These are phyloP conservation scores for Sarcophaga subvicina DNA, from an alignment of 2,888 invertebrate genomes.

Conservation along the genomic window DNA sequence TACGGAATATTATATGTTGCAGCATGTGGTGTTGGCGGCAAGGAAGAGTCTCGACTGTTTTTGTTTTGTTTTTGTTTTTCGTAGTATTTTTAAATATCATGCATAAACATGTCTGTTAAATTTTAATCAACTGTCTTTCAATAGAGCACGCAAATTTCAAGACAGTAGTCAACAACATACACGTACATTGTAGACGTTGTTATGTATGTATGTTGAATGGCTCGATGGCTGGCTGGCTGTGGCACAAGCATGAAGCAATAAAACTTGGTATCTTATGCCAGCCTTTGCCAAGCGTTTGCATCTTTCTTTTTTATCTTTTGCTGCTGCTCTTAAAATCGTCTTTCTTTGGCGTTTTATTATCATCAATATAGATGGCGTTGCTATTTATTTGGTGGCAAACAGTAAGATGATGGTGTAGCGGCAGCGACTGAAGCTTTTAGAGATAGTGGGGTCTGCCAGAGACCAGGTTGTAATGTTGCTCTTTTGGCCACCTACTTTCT, in stretches of 20 bases:
- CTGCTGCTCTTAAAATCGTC: neutral
- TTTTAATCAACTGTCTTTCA: slow-evolving; percentile 65
- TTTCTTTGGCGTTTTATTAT: slow-evolving; percentile 6
- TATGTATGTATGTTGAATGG: no score
- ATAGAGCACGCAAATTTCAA: slow-evolving; percentile 68
- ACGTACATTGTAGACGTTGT: slow-evolving; percentile 18
- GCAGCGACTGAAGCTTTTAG: neutral
- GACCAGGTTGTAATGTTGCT: slow-evolving; percentile 46
- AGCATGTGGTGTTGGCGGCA: slow-evolving; percentile 41
- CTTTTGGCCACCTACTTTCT: slow-evolving; percentile 69
- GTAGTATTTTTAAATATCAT: slow-evolving; percentile 41
- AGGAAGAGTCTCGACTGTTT: slow-evolving; percentile 31
- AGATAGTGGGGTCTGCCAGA: neutral
- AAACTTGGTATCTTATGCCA: slow-evolving; percentile 5
- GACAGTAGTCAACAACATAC: slow-evolving; percentile 61
- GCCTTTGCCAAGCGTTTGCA: neutral
- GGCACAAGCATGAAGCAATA: neutral
- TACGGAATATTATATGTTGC: slow-evolving; percentile 2
- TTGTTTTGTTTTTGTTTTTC: no score
- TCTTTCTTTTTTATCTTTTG: slow-evolving; percentile 6
- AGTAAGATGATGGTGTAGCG: neutral
- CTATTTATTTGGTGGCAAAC: neutral
- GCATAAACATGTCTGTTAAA: slow-evolving; percentile 63
- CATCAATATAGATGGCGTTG: slow-evolving; percentile 26
- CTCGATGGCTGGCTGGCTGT: no score